Evolutionary conservation across 2,113 vertebrate genomes (phyloP).

Genomic region (Anoura caudifer): DNA sequence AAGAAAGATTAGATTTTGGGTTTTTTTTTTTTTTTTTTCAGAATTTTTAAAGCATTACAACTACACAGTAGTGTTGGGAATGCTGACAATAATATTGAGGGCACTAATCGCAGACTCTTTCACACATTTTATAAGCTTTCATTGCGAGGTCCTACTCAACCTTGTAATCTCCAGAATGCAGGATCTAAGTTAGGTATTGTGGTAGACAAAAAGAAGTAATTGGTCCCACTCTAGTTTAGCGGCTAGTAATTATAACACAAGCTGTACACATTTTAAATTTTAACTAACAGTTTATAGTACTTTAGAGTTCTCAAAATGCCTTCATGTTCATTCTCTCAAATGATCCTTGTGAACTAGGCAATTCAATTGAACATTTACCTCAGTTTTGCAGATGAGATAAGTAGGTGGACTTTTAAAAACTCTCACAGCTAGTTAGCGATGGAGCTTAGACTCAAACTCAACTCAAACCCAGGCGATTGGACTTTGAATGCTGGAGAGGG

Average conservation of each 20-base stretch:
- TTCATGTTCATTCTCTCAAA: not conserved
- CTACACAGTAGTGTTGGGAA: not conserved
- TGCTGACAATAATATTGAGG: not conserved
- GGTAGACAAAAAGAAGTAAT: not conserved
- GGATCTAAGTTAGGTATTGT: not conserved
- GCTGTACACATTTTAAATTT: not conserved
- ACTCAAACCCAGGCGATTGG: not conserved
- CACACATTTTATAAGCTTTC: not conserved
- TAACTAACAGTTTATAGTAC: not conserved
- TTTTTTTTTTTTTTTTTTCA: not conserved
- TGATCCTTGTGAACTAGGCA: not conserved
- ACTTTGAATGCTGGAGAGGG: not conserved
- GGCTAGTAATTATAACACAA: not conserved
- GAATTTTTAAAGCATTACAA: not conserved
- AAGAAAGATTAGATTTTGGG: not conserved
- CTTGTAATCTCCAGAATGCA: not conserved
- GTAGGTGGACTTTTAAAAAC: not conserved
- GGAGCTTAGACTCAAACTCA: not conserved
- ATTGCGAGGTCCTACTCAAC: not conserved
- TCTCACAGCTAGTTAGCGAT: not conserved
- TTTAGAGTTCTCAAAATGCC: not conserved
- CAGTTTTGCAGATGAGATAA: not conserved
- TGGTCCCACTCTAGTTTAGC: not conserved
- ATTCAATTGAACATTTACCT: not conserved
- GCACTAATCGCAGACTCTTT: not conserved